Conservation (phyloP, 1,140 invertebrate species). For the Vanessa tameamea region DNA sequence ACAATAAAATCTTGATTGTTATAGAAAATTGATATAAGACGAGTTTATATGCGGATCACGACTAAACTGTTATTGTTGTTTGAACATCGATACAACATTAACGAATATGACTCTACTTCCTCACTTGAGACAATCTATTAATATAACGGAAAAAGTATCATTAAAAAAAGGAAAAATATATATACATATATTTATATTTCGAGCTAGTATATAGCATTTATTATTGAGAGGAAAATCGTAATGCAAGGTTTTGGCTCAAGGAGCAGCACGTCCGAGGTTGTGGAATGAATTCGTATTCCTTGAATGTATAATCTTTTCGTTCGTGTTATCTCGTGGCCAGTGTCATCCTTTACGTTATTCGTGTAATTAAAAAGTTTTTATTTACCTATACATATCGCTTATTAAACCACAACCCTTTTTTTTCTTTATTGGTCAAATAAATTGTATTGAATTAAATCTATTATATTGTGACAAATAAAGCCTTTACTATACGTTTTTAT, state of each 20-base stretch:
- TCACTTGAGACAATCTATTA: conserved; percentile 6
- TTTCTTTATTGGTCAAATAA: too few relatives aligned
- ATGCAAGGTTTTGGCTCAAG: conserved; percentile 57
- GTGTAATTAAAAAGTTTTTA: neutral
- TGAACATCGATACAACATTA: conserved; percentile 9
- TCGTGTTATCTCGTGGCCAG: conserved; percentile 28
- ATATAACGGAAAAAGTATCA: neutral
- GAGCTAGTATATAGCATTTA: neutral
- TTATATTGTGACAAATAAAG: too few relatives aligned
- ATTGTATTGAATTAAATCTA: too few relatives aligned
- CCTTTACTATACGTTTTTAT: too few relatives aligned
- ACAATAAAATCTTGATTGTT: neutral
- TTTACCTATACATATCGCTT: neutral
- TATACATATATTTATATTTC: neutral
- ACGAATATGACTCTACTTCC: conserved; percentile 10
- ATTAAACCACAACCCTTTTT: too few relatives aligned
- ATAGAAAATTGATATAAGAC: conserved; percentile 13
- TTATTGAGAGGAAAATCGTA: conserved; percentile 49
- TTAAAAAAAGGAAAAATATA: neutral
- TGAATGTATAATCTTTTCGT: conserved; percentile 31
- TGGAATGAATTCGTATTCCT: conserved; percentile 48
- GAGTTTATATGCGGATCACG: conserved; percentile 36
- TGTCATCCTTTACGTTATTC: neutral
- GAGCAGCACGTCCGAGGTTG: conserved; percentile 62
- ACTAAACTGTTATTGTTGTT: conserved; percentile 26